Conservation (phyloP, 2,797 vertebrate genomes). For the Halcyon badia region DNA sequence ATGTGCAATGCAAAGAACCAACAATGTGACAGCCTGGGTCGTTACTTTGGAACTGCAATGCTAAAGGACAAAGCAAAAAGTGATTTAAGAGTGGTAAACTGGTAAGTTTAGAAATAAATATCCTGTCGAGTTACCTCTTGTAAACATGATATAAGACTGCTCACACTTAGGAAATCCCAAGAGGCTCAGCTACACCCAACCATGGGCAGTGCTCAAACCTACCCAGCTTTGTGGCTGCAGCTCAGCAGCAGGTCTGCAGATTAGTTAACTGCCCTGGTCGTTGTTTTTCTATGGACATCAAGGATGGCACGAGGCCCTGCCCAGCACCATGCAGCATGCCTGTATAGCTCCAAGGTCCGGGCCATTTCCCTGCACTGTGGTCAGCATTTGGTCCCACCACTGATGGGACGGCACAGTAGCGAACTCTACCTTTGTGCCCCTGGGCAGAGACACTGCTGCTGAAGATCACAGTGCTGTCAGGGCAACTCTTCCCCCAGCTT, state of each 20-base stretch:
- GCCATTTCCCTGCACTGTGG: neutral
- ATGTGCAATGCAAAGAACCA: neutral
- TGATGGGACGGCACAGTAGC: fast-evolving
- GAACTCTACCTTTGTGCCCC: neutral
- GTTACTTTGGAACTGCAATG: neutral
- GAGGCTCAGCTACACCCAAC: neutral
- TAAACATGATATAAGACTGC: neutral
- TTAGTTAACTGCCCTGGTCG: neutral
- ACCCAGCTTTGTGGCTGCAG: neutral
- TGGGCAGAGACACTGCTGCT: neutral
- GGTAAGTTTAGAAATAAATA: neutral
- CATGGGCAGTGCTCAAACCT: neutral
- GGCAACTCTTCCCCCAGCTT: neutral
- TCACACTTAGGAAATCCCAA: neutral
- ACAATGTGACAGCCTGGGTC: neutral
- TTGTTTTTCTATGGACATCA: neutral
- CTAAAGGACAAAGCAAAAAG: neutral
- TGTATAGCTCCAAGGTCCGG: fast-evolving
- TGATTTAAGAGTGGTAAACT: neutral
- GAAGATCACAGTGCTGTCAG: neutral
- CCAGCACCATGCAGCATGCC: fast-evolving
- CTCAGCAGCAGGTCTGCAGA: neutral
- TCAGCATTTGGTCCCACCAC: neutral
- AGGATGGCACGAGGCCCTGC: neutral
- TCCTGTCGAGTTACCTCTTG: neutral